phyloP scores from a whole-genome alignment of 2,888 invertebrate genomes.

The Ophion costatus region DNA sequence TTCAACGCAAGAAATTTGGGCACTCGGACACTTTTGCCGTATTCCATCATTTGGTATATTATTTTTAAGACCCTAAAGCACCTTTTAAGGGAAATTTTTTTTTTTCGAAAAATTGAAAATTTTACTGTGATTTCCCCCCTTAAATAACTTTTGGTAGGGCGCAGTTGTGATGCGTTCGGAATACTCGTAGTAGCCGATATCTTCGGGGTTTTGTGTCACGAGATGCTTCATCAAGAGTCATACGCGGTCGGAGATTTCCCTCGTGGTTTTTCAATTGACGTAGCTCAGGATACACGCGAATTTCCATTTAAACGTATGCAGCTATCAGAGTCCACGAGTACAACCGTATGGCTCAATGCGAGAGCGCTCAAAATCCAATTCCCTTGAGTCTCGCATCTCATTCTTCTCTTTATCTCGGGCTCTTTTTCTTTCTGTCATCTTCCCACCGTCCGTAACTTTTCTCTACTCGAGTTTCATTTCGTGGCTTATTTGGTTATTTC shows the following conservation, averaged over 20 bases:
- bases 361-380: conserved; percentile 47
- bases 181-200: no score
- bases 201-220: no score
- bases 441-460: conserved; percentile 13
- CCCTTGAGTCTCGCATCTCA: conserved; percentile 13
- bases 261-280: background rate
- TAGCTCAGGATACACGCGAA: background rate
- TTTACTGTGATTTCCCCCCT: no score
- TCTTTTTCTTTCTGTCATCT: conserved; percentile 1
- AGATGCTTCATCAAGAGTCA: no score
- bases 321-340: background rate
- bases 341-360: background rate
- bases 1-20: no score
- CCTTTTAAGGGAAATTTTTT: no score
- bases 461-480: conserved; percentile 57
- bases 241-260: background rate
- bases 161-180: no score
- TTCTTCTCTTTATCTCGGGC: background rate
- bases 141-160: no score
- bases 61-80: no score
- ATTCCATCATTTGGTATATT: no score
- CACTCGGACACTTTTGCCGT: no score
- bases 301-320: background rate
- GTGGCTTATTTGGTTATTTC: conserved; percentile 54
- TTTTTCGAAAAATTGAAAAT: no score